Evolutionary conservation across 2,797 vertebrate genomes (phyloP).

Genomic region (Rousettus madagascariensis): DNA sequence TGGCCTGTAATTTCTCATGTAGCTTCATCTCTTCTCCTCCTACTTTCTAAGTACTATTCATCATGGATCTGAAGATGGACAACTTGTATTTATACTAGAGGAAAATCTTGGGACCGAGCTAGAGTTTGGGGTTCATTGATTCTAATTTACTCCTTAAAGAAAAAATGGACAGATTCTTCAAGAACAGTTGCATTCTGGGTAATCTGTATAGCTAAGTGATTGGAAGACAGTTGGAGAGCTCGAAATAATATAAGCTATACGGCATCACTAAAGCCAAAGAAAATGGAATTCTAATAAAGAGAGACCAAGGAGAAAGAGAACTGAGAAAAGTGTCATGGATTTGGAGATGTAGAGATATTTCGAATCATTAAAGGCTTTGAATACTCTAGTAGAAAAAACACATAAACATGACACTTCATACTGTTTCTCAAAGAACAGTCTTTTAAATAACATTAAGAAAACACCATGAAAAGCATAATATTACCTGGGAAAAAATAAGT

Average conservation of each 20-base stretch:
- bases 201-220: background rate
- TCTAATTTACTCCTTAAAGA: background rate
- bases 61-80: background rate
- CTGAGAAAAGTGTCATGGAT: background rate
- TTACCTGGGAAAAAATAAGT: background rate
- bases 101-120: background rate
- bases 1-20: background rate
- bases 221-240: background rate
- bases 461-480: background rate
- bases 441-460: slow-evolving; percentile 10
- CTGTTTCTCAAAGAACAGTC: background rate
- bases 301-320: background rate
- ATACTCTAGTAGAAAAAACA: too few relatives aligned
- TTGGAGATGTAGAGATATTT: background rate
- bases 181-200: background rate
- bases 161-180: background rate
- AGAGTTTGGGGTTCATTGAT: background rate
- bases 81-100: background rate
- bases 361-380: background rate
- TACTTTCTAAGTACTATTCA: background rate
- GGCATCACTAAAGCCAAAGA: background rate
- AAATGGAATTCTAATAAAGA: background rate
- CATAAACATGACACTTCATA: background rate
- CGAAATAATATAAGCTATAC: background rate
- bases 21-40: background rate